Evolutionary conservation across 2,888 invertebrate species (phyloP).

Genomic region (Lymantria dispar): DNA sequence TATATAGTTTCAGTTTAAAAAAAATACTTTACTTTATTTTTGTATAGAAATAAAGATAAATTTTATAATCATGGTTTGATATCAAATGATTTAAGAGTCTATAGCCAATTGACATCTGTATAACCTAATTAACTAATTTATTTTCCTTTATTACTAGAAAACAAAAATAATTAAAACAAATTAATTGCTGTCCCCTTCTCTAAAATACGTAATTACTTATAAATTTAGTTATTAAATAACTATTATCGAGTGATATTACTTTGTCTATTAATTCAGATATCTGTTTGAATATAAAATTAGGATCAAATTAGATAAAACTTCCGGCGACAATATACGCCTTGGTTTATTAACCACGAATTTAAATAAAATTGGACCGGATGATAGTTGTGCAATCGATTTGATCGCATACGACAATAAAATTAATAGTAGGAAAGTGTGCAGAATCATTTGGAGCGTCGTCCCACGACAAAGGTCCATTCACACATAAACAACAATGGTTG

Average conservation of each 20-base stretch:
- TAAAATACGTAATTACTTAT: no score
- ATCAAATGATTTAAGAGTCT: no score
- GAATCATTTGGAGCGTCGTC: constrained; percentile 50
- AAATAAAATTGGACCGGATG: constrained; percentile 30
- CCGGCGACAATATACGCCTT: constrained; percentile 7
- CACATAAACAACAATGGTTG: constrained; percentile 59
- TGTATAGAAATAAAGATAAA: no score
- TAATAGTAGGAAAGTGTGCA: constrained; percentile 52
- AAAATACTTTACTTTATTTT: no score
- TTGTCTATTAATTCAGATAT: neutral
- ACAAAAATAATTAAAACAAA: no score
- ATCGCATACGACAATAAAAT: constrained; percentile 44
- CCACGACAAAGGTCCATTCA: constrained; percentile 69
- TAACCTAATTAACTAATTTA: no score
- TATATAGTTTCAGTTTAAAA: no score
- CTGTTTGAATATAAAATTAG: neutral
- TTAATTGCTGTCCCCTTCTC: no score
- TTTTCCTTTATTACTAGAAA: no score
- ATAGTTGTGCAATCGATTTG: constrained; percentile 35
- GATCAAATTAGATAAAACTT: constrained; percentile 15
- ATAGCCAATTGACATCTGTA: no score
- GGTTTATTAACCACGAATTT: constrained; percentile 27
- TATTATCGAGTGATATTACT: neutral
- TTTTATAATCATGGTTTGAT: no score
- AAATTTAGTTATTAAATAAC: no score